Evolutionary conservation across 2,888 invertebrate genomes (phyloP).

Genomic region (Galeopsomyia nigrocyanea): DNA sequence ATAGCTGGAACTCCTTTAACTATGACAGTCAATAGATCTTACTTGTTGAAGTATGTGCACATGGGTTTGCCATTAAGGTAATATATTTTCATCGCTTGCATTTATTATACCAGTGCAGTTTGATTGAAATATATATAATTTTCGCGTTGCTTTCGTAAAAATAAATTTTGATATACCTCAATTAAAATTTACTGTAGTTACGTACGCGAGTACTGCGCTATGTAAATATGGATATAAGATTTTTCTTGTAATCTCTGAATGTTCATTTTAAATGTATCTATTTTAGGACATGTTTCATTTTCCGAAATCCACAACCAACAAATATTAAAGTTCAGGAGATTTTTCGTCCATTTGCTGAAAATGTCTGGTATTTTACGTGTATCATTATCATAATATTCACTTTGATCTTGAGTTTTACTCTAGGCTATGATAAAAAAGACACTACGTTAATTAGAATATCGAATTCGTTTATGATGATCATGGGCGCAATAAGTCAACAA

Average conservation of each 20-base stretch:
- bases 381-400: background rate
- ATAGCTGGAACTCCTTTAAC: background rate
- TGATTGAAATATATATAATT: too few relatives aligned
- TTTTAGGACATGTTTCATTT: constrained; percentile 43
- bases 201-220: too few relatives aligned
- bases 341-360: constrained; percentile 9
- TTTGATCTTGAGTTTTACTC: background rate
- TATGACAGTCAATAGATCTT: background rate
- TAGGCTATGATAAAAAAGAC: constrained; percentile 1
- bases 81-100: too few relatives aligned
- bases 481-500: constrained; percentile 30
- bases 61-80: background rate
- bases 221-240: too few relatives aligned
- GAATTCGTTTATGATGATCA: constrained; percentile 9
- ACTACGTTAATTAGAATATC: background rate
- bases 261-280: constrained; percentile 4
- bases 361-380: constrained; percentile 21
- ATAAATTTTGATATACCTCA: too few relatives aligned
- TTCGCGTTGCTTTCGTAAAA: too few relatives aligned
- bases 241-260: background rate
- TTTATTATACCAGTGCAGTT: too few relatives aligned
- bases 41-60: background rate
- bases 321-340: constrained; percentile 20
- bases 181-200: background rate
- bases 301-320: constrained; percentile 30